Percentiles rank a stretch among this genome's conserved stretches.
These are phyloP conservation scores for Margaritifera margaritifera DNA, from an alignment of 2,888 invertebrate genomes.

Conservation along the genomic window DNA sequence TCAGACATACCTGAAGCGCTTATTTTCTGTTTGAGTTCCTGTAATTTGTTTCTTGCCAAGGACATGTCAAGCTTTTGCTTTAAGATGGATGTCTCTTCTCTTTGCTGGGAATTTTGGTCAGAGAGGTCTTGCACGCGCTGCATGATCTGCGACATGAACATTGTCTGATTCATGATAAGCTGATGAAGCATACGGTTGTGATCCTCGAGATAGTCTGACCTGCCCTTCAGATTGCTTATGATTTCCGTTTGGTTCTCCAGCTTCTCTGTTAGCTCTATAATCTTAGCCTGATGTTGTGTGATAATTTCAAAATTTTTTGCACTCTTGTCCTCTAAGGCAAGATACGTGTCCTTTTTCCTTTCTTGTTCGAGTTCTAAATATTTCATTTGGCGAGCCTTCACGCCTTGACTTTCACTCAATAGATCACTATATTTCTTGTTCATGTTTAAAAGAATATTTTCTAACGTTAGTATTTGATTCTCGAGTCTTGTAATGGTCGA, in stretches of 20 bases:
- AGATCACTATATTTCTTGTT: conserved; percentile 55
- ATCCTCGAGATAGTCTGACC: conserved; percentile 50
- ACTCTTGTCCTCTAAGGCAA: conserved; percentile 31
- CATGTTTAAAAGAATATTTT: conserved; percentile 62
- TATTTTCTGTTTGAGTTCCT: conserved; percentile 9
- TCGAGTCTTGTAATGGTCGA: conserved; percentile 54
- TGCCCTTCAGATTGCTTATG: conserved; percentile 42
- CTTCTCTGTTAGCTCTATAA: conserved; percentile 47
- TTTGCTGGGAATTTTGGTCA: conserved; percentile 46
- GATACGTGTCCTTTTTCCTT: conserved; percentile 20
- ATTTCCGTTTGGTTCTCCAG: conserved; percentile 49
- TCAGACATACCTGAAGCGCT: too few species aligned
- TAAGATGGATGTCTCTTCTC: conserved; percentile 33
- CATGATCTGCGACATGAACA: conserved; percentile 56
- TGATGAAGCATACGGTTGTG: conserved; percentile 56
- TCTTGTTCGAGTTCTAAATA: conserved; percentile 49
- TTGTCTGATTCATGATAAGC: conserved; percentile 59
- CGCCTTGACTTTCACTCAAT: conserved; percentile 47
- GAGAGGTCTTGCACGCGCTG: conserved; percentile 50
- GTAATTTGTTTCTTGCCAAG: conserved; percentile 17
- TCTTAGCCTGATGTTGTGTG: conserved; percentile 48
- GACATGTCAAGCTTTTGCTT: conserved; percentile 12
- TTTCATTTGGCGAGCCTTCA: conserved; percentile 46
- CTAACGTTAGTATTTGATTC: conserved; percentile 61
- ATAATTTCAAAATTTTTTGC: conserved; percentile 45